phyloP scores from a whole-genome alignment of 2,888 invertebrate genomes.

The Melipona beecheii region DNA sequence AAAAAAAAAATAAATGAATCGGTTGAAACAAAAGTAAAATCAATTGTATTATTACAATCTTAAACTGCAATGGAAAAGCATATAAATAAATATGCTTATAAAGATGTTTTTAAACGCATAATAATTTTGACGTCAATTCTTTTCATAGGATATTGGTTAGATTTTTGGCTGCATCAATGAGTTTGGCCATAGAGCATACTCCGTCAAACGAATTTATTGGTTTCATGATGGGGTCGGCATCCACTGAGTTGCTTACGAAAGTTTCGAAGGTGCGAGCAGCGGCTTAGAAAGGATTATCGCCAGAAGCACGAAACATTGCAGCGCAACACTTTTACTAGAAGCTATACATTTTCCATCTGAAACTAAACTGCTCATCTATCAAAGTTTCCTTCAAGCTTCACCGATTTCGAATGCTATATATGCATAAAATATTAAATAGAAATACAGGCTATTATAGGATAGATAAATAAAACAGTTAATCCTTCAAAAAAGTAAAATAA shows the following conservation, averaged over 20 bases:
- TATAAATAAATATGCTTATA: too few species aligned
- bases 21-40: too few species aligned
- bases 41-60: too few species aligned
- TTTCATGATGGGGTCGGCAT: constrained; percentile 26
- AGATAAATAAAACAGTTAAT: background rate
- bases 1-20: too few species aligned
- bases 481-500: background rate
- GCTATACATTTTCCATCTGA: background rate
- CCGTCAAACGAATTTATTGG: constrained; percentile 55
- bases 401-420: background rate
- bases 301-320: constrained; percentile 2
- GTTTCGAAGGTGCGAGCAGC: background rate
- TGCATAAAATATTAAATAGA: background rate
- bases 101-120: constrained; percentile 37
- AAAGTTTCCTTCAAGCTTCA: background rate
- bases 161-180: constrained; percentile 37
- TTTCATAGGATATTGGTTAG: constrained; percentile 22
- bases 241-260: constrained; percentile 6
- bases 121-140: constrained; percentile 53
- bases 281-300: constrained; percentile 22
- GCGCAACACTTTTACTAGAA: background rate
- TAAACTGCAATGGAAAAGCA: too few species aligned
- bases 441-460: background rate
- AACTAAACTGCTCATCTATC: background rate
- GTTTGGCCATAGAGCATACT: constrained; percentile 24